Evolutionary conservation across 2,888 invertebrate species (phyloP).

Genomic region (Creontiades dilutus): DNA sequence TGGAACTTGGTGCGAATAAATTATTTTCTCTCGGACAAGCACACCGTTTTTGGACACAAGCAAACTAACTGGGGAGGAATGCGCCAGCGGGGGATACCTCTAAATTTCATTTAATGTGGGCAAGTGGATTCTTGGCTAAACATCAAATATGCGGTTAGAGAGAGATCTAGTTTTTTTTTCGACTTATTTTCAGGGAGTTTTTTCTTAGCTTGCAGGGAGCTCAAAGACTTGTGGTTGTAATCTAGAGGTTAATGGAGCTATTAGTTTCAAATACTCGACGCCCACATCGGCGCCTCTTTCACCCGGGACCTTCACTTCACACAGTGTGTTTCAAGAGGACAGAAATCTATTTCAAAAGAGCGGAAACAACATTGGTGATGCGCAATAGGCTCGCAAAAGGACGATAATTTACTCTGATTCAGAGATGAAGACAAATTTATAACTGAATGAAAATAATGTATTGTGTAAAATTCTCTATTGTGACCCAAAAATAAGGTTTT

Average conservation of each 20-base stretch:
- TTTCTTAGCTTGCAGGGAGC: not conserved
- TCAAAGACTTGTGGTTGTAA: not conserved
- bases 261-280: not conserved
- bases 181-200: not conserved
- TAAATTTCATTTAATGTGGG: conserved; percentile 30
- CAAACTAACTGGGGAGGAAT: conserved; percentile 1
- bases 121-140: not conserved
- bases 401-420: no score
- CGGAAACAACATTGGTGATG: no score
- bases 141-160: conserved; percentile 31
- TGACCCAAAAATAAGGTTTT: no score
- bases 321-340: not conserved
- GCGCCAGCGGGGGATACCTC: not conserved
- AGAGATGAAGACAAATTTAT: no score
- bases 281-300: not conserved
- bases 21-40: not conserved
- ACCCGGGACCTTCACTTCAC: not conserved
- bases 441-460: no score
- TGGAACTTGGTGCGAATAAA: not conserved
- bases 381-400: no score
- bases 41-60: not conserved
- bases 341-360: not conserved
- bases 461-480: no score
- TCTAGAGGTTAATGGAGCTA: not conserved
- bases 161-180: conserved; percentile 22